phyloP scores from a whole-genome alignment of 2,113 vertebrate species.

The Cryptotis parvus region DNA sequence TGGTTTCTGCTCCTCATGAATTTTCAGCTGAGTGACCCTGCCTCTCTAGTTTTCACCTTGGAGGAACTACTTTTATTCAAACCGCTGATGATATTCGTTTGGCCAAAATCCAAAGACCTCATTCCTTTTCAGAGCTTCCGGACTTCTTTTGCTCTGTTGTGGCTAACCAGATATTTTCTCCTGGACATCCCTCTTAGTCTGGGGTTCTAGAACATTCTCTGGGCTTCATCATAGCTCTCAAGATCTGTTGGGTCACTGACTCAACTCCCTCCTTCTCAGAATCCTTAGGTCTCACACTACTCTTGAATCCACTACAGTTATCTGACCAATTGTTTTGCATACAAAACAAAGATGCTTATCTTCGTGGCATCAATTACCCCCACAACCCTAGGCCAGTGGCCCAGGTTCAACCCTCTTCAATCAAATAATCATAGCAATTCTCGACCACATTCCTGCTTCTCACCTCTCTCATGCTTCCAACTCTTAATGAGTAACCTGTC shows the following conservation, averaged over 20 bases:
- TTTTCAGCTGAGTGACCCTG: not conserved
- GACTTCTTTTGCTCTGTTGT: not conserved
- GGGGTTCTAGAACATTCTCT: not conserved
- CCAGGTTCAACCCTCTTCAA: not conserved
- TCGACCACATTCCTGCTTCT: not conserved
- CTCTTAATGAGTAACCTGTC: not conserved
- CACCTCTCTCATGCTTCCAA: rapidly evolving
- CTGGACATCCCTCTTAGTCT: too few species aligned
- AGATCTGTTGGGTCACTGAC: not conserved
- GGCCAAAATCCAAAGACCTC: conserved; percentile 11
- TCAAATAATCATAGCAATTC: not conserved
- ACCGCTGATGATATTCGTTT: conserved; percentile 36
- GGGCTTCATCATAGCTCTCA: not conserved
- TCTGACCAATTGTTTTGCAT: not conserved
- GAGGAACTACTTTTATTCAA: conserved; percentile 64
- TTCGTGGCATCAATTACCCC: not conserved
- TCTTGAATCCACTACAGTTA: not conserved
- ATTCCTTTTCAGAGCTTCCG: not conserved
- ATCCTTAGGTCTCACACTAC: not conserved
- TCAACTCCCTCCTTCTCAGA: not conserved
- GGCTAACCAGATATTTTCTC: not conserved
- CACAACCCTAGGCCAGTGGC: not conserved
- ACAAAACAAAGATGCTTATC: not conserved
- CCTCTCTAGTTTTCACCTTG: conserved; percentile 5
- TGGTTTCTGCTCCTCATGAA: not conserved